phyloP scores from a whole-genome alignment of 2,888 invertebrate species.

The Spodoptera picta region DNA sequence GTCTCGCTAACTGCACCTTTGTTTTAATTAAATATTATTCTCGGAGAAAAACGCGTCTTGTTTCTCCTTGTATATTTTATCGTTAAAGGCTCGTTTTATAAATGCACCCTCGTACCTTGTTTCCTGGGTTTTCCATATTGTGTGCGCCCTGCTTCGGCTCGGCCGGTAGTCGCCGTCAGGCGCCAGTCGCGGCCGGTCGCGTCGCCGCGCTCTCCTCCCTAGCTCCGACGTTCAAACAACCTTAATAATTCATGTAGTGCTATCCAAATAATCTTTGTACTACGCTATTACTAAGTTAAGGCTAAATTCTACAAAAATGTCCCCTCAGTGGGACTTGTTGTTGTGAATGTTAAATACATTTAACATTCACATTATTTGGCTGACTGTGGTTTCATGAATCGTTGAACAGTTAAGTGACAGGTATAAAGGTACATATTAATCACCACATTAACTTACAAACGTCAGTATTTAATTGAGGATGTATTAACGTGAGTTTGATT shows the following conservation, averaged over 20 bases:
- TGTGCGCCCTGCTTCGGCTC: slow-evolving; percentile 17
- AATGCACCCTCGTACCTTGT: slow-evolving; percentile 47
- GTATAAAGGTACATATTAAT: slow-evolving; percentile 51
- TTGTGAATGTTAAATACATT: too few relatives aligned
- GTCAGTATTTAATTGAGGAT: slow-evolving; percentile 30
- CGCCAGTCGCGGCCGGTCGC: slow-evolving; percentile 65
- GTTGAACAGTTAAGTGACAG: slow-evolving; percentile 52
- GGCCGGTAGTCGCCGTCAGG: slow-evolving; percentile 60
- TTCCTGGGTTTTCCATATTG: slow-evolving; percentile 48
- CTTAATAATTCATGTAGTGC: slow-evolving; percentile 38
- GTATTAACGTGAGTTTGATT: slow-evolving; percentile 44
- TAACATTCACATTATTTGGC: slow-evolving; percentile 25
- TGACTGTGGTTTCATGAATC: slow-evolving; percentile 59
- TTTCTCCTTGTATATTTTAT: slow-evolving; percentile 45
- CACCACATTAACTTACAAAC: slow-evolving; percentile 38
- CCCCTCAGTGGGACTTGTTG: slow-evolving; percentile 27
- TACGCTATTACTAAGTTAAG: slow-evolving; percentile 7
- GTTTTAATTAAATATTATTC: slow-evolving; percentile 55
- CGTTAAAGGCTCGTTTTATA: slow-evolving; percentile 43
- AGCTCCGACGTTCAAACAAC: slow-evolving; percentile 25
- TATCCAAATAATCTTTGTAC: slow-evolving; percentile 17
- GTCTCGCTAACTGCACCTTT: slow-evolving; percentile 40
- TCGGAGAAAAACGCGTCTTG: slow-evolving; percentile 45
- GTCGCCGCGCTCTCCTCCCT: slow-evolving; percentile 40
- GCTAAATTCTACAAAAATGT: slow-evolving; percentile 8